These are phyloP conservation scores for Choloepus hoffmanni DNA, from an alignment of 2,113 vertebrate genomes.

Conservation along the genomic window DNA sequence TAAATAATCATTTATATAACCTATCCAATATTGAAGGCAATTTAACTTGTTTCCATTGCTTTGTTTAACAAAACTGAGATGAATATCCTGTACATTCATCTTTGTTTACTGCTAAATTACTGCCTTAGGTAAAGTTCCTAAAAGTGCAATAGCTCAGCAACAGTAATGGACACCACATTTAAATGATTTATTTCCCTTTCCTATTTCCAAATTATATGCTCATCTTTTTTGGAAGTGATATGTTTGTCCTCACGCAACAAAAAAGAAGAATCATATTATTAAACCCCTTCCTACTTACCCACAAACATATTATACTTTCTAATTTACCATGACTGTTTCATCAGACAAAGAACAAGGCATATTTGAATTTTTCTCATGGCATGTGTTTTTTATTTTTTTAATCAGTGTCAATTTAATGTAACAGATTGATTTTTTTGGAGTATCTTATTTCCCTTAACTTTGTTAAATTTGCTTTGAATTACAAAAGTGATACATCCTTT, in stretches of 20 bases:
- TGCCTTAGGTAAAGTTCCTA: constrained; percentile 61
- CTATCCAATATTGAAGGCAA: constrained; percentile 16
- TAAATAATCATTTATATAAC: constrained; percentile 59
- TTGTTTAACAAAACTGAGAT: constrained; percentile 75
- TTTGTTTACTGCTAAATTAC: constrained; percentile 36
- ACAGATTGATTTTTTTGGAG: not conserved
- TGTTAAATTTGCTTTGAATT: constrained; percentile 35
- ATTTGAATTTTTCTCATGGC: not conserved
- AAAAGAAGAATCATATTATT: not conserved
- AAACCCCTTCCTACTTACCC: not conserved
- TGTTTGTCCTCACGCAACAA: not conserved
- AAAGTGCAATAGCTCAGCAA: constrained; percentile 35
- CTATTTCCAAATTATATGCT: constrained; percentile 56
- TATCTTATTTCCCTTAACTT: not conserved
- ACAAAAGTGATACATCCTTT: not conserved
- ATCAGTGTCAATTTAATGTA: not conserved
- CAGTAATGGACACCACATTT: constrained; percentile 30
- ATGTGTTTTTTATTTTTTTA: not conserved
- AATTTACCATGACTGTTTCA: not conserved
- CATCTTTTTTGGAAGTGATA: constrained; percentile 26
- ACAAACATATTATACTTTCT: not conserved
- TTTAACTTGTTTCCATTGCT: constrained; percentile 61
- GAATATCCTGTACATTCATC: constrained; percentile 44
- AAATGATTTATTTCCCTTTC: constrained; percentile 68
- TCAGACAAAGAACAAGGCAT: not conserved